These are phyloP conservation scores for Pardosa pseudoannulata DNA, from an alignment of 2,888 invertebrate genomes.

Conservation along the genomic window DNA sequence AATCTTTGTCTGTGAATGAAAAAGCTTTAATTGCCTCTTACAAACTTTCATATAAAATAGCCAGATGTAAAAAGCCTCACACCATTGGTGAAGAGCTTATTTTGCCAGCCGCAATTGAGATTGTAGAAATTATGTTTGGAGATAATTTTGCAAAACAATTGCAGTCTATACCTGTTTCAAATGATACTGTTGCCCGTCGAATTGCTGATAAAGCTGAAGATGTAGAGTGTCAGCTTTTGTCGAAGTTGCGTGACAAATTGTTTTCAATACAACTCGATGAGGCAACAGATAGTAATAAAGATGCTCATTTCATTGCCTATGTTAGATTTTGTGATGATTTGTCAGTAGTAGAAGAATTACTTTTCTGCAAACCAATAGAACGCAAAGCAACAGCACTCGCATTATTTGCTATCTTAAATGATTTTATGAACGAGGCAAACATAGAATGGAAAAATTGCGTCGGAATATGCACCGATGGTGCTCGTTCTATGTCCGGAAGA, in stretches of 20 bases:
- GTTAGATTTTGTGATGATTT: constrained; percentile 30
- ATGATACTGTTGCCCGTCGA: constrained; percentile 40
- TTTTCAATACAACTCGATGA: constrained; percentile 23
- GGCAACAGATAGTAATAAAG: constrained; percentile 27
- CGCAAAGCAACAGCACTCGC: constrained; percentile 23
- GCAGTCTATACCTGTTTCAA: constrained; percentile 32
- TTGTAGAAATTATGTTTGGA: constrained; percentile 31
- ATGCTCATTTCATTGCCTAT: constrained; percentile 29
- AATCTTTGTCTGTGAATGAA: constrained; percentile 26
- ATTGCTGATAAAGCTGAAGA: constrained; percentile 41
- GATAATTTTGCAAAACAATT: constrained; percentile 17
- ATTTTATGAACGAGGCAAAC: constrained; percentile 46
- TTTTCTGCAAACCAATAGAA: constrained; percentile 32
- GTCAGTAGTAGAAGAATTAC: constrained; percentile 34
- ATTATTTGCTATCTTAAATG: constrained; percentile 32
- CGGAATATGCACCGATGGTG: constrained; percentile 57
- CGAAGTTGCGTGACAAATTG: constrained; percentile 3
- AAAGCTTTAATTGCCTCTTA: constrained; percentile 42
- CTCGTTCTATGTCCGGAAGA: too few relatives aligned
- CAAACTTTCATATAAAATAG: constrained; percentile 56
- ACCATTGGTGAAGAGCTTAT: constrained; percentile 48
- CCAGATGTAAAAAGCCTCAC: constrained; percentile 57
- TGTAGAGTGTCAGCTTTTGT: constrained; percentile 38
- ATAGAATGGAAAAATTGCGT: constrained; percentile 54
- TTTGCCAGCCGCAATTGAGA: constrained; percentile 17